These are phyloP conservation scores for Falco novaeseelandiae DNA, from an alignment of 2,797 vertebrate genomes.

Conservation along the genomic window DNA sequence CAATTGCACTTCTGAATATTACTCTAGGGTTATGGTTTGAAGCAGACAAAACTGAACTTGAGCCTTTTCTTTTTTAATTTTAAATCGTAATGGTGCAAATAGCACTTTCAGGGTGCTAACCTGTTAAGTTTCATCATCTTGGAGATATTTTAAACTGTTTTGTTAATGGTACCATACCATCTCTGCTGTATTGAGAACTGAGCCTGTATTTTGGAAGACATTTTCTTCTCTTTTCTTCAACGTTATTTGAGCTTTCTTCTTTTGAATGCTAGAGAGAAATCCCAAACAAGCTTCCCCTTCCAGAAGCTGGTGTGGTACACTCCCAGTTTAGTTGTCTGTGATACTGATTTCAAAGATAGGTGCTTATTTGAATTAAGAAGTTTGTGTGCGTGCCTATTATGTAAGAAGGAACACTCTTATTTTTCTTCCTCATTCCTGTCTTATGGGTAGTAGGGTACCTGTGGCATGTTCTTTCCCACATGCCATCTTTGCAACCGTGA, in stretches of 20 bases:
- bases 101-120: neutral
- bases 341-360: neutral
- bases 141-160: neutral
- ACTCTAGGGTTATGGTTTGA: neutral
- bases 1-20: neutral
- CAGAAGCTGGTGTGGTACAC: neutral
- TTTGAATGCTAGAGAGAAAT: neutral
- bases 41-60: neutral
- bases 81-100: neutral
- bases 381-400: neutral
- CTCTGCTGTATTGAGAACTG: neutral
- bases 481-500: neutral
- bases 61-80: neutral
- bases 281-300: neutral
- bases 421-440: slow-evolving; percentile 21
- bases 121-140: neutral
- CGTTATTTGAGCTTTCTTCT: neutral
- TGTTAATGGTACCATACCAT: neutral
- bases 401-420: neutral
- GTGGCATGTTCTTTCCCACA: neutral
- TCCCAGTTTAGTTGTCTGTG: neutral
- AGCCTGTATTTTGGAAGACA: neutral
- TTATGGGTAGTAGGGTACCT: neutral
- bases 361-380: slow-evolving; percentile 2
- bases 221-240: neutral